Evolutionary conservation across 2,797 vertebrate genomes (phyloP).

Genomic region (Echeneis naucrates): DNA sequence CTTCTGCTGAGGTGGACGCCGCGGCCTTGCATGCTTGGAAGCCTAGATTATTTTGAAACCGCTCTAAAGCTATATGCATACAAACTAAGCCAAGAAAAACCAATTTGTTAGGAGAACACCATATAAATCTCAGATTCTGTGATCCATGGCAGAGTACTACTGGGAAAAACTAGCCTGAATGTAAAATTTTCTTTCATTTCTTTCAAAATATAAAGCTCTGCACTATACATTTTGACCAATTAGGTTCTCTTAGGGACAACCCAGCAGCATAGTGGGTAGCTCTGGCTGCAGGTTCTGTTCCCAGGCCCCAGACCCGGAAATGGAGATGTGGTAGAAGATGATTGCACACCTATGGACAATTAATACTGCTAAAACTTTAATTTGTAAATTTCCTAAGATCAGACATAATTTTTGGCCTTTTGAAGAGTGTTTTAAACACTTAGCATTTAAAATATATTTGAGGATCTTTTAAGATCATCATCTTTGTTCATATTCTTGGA

Average conservation of each 20-base stretch:
- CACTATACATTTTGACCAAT: conserved; percentile 47
- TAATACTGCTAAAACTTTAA: conserved; percentile 18
- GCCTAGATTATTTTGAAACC: conserved; percentile 58
- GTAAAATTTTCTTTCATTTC: conserved; percentile 35
- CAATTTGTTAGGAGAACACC: conserved; percentile 72
- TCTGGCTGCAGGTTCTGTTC: too few species aligned
- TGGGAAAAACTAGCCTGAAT: conserved; percentile 45
- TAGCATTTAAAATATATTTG: not conserved
- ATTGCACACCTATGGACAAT: conserved; percentile 4
- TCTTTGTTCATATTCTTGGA: too few species aligned
- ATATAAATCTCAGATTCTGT: conserved; percentile 64
- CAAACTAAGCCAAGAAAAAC: conserved; percentile 74
- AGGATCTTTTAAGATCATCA: too few species aligned
- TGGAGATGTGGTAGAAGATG: too few species aligned
- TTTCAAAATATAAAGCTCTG: conserved; percentile 18
- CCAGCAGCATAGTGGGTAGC: too few species aligned
- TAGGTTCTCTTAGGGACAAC: conserved; percentile 9
- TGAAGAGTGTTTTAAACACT: not conserved
- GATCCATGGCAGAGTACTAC: conserved; percentile 59
- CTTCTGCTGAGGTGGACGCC: conserved; percentile 55
- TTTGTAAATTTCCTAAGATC: conserved; percentile 1
- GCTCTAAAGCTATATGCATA: conserved; percentile 73
- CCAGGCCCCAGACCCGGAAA: too few species aligned
- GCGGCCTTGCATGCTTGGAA: conserved; percentile 49
- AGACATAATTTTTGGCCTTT: not conserved